Base-by-base conservation (phyloP, 2,797 vertebrate genomes). In the Onychomys leucogaster region DNA sequence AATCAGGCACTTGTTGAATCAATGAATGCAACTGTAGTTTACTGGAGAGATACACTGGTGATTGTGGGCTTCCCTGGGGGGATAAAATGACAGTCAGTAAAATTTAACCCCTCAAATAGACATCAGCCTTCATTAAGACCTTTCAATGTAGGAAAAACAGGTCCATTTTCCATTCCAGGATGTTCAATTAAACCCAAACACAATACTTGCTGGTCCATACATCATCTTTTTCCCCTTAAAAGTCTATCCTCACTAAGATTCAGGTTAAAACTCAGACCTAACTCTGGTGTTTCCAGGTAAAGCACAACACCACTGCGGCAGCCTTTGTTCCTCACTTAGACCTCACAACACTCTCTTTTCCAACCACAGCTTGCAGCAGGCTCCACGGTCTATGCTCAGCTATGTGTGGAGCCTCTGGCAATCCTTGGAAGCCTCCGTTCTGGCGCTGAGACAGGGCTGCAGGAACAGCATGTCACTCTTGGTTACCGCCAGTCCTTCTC, bases 241-340 rank as follows among this genome's bases (percentile, higher is more conserved):
- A 84, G 49, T 73, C 65, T 52, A 84, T 32, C n/a, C 23, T 87
- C 3, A 67, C 37, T 78, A 67, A 89, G 83, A n/a, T 63, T 19
- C 17, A 37, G 69, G 67, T 29, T 91, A 78, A 4, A 71, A 65
- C 37, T 94, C 63, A 93, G 81, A 94, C 12, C 14, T 43, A 32
- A 96, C 76, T 65, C 57, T 63, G 37, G 76, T 69, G 57, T 69
- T 80, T 93, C 90, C 61, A 83, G 81, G 65, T 65, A 29, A 88
- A 80, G 93, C 76, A 93, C 37, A 90, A 82, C 69, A 6, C 69
- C 0, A 46, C 21, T 49, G 46, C 67, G 67, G 89, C 0, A 27
- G 67, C 52, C 77, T 61, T 95, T 76, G 77, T 87, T 63, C 19
- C 86, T 84, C n/a, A 80, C 86, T 59, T 14, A 29, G 67, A 46